Evolutionary conservation across 2,113 vertebrate species (phyloP), one percentile per base, ranked within the genome.

Genomic region (Rhodinocichla rosea): DNA sequence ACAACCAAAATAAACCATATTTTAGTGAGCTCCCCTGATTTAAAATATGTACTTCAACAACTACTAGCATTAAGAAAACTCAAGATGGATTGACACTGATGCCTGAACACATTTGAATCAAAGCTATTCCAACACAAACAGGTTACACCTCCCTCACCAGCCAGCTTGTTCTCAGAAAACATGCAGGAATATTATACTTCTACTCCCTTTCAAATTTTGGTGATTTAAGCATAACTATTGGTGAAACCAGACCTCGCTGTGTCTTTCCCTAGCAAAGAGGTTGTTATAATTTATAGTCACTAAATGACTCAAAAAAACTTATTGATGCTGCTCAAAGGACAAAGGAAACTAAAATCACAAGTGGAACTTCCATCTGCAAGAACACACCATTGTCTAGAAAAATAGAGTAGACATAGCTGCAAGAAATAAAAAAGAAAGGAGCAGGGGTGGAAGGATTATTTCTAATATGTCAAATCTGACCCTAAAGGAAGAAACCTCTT

Each of bases 281-380:
- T 33, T 67, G 26, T 39, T 91, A 37, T 13, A 81, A 37, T 28
- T 91, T 63, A 67, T 33, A 39, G 39, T 24, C 62, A 84, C 27
- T 45, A 83, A 70, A 71, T 18, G 1, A 52, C 30, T 81, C 55
- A 1, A 13, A 82, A 33, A 87, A 78, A 55, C 15, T n/a, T 71
- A 26, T 7, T 57, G 15, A 50, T 67, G 65, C 26, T 84, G 35
- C 14, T 68, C 27, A 64, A 39, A 93, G 26, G 44, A 67, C 39
- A 92, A 89, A 75, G 47, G 47, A 82, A 84, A 21, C 17, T 90
- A 70, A 63, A 87, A 75, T 18, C 47, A n/a, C 28, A 83, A 81
- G 21, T 37, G 59, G 37, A 33, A 56, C 12, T 30, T 28, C n/a
- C 37, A 42, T 21, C 60, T 89, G 68, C 57, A 90, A 63, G 70